Evolutionary conservation across 1,140 invertebrate genomes (phyloP).

Genomic region (Trichonephila clavipes): DNA sequence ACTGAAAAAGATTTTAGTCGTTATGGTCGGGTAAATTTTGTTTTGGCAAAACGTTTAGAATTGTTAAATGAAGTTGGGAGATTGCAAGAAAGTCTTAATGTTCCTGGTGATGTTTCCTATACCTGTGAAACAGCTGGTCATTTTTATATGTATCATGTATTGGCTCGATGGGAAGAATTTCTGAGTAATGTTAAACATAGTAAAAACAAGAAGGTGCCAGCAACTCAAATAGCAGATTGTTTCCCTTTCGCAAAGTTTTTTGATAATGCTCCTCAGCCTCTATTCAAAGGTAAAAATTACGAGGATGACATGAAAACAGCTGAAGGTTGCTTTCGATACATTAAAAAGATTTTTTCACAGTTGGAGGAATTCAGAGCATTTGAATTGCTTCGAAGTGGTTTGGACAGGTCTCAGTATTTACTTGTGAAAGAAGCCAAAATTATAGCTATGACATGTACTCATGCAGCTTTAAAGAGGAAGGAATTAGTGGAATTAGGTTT

Average conservation of each 20-base stretch:
- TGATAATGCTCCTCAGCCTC: conserved; percentile 93
- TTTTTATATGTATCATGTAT: conserved; percentile 85
- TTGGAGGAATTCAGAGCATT: conserved; percentile 99
- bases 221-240: conserved; percentile 47
- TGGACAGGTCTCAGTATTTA: conserved; percentile 97
- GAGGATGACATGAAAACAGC: conserved; percentile 95
- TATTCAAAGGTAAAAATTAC: conserved; percentile 91
- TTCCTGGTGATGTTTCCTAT: conserved; percentile 95
- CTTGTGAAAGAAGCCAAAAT: conserved; percentile 99
- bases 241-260: conserved; percentile 94
- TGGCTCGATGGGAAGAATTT: conserved; percentile 96
- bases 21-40: conserved; percentile 99
- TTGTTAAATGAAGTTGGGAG: conserved; percentile 94
- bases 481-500: conserved; percentile 98
- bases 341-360: conserved; percentile 97
- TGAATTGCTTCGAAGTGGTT: conserved; percentile 92
- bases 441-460: conserved; percentile 99
- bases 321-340: conserved; percentile 96
- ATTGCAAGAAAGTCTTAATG: conserved; percentile 91
- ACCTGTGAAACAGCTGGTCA: conserved; percentile 99
- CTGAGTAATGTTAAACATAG: conserved; percentile 84
- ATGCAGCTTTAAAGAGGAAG: conserved; percentile 97
- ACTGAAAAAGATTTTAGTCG: conserved; percentile 99
- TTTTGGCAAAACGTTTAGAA: conserved; percentile 95
- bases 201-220: conserved; percentile 59